Conservation (phyloP, 2,113 vertebrate species). For the Sylvietta virens region DNA sequence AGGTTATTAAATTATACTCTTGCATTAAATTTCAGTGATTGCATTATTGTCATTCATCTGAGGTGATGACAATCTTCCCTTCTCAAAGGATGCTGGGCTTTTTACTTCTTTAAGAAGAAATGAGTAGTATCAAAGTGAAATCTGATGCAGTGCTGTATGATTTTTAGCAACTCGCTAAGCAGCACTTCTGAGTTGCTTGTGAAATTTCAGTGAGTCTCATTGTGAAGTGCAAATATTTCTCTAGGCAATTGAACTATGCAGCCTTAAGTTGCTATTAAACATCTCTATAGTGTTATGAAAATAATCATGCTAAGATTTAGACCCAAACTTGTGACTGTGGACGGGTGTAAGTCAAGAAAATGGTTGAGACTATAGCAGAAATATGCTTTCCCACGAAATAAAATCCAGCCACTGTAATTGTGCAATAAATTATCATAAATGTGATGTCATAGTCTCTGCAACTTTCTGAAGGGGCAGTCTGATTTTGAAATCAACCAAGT, state of each 20-base stretch:
- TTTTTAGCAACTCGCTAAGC: not conserved
- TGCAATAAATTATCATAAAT: slow-evolving; percentile 40
- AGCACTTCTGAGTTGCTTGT: not conserved
- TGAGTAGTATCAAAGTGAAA: not conserved
- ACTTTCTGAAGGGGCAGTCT: slow-evolving; percentile 40
- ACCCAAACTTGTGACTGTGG: not conserved
- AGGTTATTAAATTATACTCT: not conserved
- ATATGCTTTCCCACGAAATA: slow-evolving; percentile 23
- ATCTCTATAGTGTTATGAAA: not conserved
- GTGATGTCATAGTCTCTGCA: slow-evolving; percentile 51
- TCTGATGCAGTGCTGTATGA: not conserved
- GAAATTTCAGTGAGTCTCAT: not conserved
- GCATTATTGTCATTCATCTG: not conserved
- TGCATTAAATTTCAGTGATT: not conserved
- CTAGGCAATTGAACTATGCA: not conserved
- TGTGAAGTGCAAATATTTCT: not conserved
- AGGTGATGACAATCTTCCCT: not conserved
- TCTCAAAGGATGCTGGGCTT: not conserved
- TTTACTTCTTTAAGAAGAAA: not conserved
- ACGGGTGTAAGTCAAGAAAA: not conserved
- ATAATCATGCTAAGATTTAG: not conserved
- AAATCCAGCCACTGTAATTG: slow-evolving; percentile 17
- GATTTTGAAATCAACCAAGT: slow-evolving; percentile 33
- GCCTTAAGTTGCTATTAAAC: not conserved
- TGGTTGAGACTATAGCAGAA: not conserved